Evolutionary conservation across 2,113 vertebrate species (phyloP).

Genomic region (Oncorhynchus keta): DNA sequence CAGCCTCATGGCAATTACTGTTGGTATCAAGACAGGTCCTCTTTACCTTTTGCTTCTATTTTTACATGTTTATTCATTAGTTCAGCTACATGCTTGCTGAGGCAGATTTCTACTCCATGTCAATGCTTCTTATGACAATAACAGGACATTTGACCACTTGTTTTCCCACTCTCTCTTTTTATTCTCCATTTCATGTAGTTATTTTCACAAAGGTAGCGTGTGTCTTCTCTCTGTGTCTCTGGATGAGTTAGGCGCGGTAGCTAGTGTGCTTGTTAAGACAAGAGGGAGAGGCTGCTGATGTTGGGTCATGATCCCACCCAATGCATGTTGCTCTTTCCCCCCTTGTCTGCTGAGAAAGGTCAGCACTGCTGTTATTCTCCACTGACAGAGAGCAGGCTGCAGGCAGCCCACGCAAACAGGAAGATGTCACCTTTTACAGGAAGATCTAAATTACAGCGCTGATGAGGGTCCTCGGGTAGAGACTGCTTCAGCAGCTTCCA

Average conservation of each 20-base stretch:
- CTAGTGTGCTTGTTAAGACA: constrained; percentile 31
- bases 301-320: constrained; percentile 2
- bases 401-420: constrained; percentile 29
- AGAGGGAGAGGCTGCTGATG: constrained; percentile 12
- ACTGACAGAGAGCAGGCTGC: constrained; percentile 11
- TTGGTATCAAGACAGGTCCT: no score
- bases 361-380: constrained; percentile 21
- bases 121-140: no score
- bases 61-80: no score
- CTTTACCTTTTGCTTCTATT: no score
- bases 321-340: constrained; percentile 14
- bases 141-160: no score
- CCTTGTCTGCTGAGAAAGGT: constrained; percentile 18
- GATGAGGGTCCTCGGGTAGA: constrained; percentile 8
- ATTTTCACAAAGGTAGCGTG: background rate
- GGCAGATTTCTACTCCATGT: no score
- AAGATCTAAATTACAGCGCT: constrained; percentile 36
- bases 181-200: background rate
- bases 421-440: constrained; percentile 22
- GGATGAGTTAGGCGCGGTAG: constrained; percentile 2
- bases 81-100: no score
- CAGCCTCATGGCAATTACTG: no score
- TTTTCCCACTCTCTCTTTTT: background rate
- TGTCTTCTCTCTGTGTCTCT: background rate
- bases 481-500: background rate